These are phyloP conservation scores for Drosophila funebris DNA, from an alignment of 1,140 invertebrate species.

Conservation along the genomic window DNA sequence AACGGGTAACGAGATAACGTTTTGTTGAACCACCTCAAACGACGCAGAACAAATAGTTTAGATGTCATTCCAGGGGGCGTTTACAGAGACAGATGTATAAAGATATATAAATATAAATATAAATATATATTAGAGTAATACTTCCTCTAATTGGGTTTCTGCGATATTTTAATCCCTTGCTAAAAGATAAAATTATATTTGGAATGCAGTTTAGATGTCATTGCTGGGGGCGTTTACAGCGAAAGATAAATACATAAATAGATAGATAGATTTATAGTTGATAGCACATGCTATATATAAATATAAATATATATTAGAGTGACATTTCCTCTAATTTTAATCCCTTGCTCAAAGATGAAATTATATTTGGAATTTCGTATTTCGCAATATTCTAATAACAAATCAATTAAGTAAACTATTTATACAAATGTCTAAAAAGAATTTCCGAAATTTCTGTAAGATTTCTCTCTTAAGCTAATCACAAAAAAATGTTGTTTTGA, in stretches of 20 bases:
- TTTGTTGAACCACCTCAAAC: not conserved
- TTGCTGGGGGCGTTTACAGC: constrained; percentile 27
- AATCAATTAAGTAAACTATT: not conserved
- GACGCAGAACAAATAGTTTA: constrained; percentile 19
- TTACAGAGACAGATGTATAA: no score
- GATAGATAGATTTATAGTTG: not conserved
- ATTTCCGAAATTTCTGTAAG: not conserved
- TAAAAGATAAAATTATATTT: no score
- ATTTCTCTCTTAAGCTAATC: not conserved
- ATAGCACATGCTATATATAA: not conserved
- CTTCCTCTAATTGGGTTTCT: no score
- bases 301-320: not conserved
- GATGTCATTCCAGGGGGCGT: constrained; percentile 31
- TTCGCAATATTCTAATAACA: not conserved
- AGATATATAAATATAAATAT: not conserved
- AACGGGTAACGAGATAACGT: constrained; percentile 23
- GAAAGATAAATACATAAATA: not conserved
- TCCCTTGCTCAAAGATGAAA: not conserved
- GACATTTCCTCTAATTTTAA: not conserved
- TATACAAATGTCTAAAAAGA: not conserved
- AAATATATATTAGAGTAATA: no score
- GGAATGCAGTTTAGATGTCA: constrained; percentile 7
- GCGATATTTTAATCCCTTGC: no score
- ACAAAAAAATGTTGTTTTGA: no score
- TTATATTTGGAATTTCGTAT: not conserved